phyloP scores from a whole-genome alignment of 1,140 invertebrate species.

The Archegozetes longisetosus region DNA sequence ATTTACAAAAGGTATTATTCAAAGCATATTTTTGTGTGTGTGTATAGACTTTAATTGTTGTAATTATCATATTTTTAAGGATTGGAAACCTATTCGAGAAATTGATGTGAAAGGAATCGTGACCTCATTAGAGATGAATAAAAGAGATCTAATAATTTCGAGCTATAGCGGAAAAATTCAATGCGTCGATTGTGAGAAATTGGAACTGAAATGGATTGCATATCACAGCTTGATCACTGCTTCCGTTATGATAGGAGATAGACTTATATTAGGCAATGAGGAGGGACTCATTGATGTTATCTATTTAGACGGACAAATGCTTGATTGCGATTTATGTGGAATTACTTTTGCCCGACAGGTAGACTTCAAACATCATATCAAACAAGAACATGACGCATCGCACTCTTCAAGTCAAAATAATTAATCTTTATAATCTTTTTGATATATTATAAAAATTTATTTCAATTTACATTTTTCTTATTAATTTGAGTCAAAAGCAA shows the following conservation, averaged over 20 bases:
- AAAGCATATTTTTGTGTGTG: not conserved
- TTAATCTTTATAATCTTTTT: too few species aligned
- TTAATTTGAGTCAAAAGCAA: too few species aligned
- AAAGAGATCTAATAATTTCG: not conserved
- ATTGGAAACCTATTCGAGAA: not conserved
- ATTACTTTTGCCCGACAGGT: not conserved
- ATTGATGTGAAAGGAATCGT: not conserved
- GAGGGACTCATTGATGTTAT: not conserved
- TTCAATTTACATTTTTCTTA: too few species aligned
- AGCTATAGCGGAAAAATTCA: not conserved
- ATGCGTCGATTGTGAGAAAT: not conserved
- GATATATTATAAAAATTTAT: too few species aligned
- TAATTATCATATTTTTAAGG: not conserved
- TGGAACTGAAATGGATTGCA: not conserved
- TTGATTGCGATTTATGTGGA: not conserved
- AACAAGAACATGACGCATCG: not conserved
- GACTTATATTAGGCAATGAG: not conserved
- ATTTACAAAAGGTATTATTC: not conserved
- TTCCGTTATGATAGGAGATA: not conserved
- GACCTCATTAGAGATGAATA: not conserved
- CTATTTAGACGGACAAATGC: not conserved
- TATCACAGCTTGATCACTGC: not conserved
- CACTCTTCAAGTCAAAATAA: too few species aligned
- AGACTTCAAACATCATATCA: not conserved
- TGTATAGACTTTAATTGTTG: not conserved